Conservation (phyloP, 35 echinoderm and acorn worm species). For the Lytechinus pictus region DNA sequence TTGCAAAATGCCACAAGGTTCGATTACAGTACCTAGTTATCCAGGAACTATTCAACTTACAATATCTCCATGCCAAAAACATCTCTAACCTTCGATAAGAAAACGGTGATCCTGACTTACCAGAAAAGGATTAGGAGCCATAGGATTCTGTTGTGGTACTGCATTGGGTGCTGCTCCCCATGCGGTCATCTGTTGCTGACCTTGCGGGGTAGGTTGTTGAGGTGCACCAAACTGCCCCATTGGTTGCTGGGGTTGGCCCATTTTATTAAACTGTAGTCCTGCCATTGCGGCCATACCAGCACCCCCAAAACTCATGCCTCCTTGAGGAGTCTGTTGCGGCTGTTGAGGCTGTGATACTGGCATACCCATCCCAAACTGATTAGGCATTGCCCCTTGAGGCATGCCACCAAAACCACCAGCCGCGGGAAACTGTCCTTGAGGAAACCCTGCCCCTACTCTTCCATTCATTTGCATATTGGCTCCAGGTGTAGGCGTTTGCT, state of each 20-base stretch:
- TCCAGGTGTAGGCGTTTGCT: not conserved
- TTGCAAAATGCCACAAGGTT: too few species aligned
- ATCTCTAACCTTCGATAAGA: not conserved
- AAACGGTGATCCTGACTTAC: not conserved
- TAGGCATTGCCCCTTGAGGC: not conserved
- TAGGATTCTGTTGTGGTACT: slow-evolving; percentile 37
- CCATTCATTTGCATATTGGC: slow-evolving; percentile 56
- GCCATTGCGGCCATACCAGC: slow-evolving; percentile 44
- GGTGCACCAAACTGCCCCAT: slow-evolving; percentile 29
- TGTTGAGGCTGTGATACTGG: not conserved
- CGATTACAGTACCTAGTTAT: too few species aligned
- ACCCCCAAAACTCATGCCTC: not conserved
- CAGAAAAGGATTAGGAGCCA: slow-evolving; percentile 45
- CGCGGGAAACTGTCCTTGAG: slow-evolving; percentile 8
- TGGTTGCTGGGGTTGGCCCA: slow-evolving; percentile 25
- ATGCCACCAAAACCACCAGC: slow-evolving; percentile 13
- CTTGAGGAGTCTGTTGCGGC: not conserved
- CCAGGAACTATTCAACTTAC: too few species aligned
- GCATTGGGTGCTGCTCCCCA: slow-evolving; percentile 48
- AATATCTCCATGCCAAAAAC: too few species aligned
- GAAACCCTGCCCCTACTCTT: slow-evolving; percentile 5
- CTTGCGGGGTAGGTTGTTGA: slow-evolving; percentile 30
- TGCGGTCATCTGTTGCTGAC: not conserved
- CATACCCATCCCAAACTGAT: not conserved
- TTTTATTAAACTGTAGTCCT: slow-evolving; percentile 50